Percentiles rank a stretch among this genome's conserved stretches.
These are phyloP conservation scores for Ptilonorhynchus violaceus DNA, from an alignment of 2,113 vertebrate species.

Conservation along the genomic window DNA sequence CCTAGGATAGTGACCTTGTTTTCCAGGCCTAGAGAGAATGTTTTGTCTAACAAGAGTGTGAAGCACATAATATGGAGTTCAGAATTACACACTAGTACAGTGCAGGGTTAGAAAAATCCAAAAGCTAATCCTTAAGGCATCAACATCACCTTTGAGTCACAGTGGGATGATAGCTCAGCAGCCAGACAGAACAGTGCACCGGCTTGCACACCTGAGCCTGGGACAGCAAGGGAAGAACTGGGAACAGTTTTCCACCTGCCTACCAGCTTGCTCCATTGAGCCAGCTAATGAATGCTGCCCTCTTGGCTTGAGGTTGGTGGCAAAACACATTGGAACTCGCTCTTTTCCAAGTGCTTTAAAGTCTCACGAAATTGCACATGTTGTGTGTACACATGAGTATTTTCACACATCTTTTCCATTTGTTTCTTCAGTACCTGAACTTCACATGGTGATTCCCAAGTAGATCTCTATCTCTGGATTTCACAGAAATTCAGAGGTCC, in stretches of 20 bases:
- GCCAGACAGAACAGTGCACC: background rate
- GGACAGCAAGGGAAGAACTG: background rate
- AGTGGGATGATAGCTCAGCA: background rate
- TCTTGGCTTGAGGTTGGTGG: background rate
- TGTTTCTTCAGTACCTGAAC: background rate
- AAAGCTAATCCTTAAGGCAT: too few relatives aligned
- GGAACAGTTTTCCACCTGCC: background rate
- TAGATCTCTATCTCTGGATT: background rate
- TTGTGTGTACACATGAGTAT: background rate
- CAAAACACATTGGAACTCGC: background rate
- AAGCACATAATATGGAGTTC: too few relatives aligned
- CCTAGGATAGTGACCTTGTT: too few relatives aligned
- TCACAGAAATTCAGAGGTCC: background rate
- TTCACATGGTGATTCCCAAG: background rate
- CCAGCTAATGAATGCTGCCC: background rate
- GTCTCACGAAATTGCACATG: background rate
- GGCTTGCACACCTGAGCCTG: background rate
- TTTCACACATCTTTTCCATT: background rate
- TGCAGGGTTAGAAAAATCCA: too few relatives aligned
- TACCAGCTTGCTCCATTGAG: background rate
- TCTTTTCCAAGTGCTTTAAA: background rate
- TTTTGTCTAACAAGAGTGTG: too few relatives aligned
- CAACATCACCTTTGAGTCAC: background rate
- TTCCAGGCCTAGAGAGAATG: too few relatives aligned
- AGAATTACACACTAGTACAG: too few relatives aligned